phyloP scores from a whole-genome alignment of 2,113 vertebrate species.

The Eleginops maclovinus region DNA sequence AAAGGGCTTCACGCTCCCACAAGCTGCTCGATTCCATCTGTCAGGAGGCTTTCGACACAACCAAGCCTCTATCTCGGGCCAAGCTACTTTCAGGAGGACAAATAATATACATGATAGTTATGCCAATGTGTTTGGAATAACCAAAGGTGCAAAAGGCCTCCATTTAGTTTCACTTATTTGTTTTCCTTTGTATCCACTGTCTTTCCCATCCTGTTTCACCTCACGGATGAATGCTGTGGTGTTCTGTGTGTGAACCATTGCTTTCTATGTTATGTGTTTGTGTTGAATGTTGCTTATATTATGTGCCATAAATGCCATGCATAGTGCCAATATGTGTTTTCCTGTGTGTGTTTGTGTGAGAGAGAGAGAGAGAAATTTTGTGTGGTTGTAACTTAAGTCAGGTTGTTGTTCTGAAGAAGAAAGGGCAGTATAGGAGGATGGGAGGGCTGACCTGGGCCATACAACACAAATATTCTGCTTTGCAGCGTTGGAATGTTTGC shows the following conservation, averaged over 20 bases:
- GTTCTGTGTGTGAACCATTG: slow-evolving; percentile 40
- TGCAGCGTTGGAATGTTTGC: slow-evolving; percentile 48
- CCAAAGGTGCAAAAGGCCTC: slow-evolving; percentile 35
- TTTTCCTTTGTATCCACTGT: slow-evolving; percentile 12
- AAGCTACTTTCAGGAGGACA: slow-evolving; percentile 49
- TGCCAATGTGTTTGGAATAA: slow-evolving; percentile 36
- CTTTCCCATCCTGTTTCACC: slow-evolving; percentile 28
- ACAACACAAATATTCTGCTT: slow-evolving; percentile 45
- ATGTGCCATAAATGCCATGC: slow-evolving; percentile 23
- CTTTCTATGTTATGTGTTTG: slow-evolving; percentile 39
- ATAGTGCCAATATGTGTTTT: slow-evolving; percentile 28
- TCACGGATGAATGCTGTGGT: slow-evolving; percentile 41
- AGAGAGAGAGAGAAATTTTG: slow-evolving; percentile 11
- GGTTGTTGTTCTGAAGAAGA: slow-evolving; percentile 23
- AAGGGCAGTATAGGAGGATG: slow-evolving; percentile 7
- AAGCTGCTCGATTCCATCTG: slow-evolving; percentile 83
- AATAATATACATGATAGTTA: slow-evolving; percentile 37
- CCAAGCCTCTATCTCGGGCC: slow-evolving; percentile 55
- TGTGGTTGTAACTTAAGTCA: slow-evolving; percentile 21
- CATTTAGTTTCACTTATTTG: slow-evolving; percentile 19
- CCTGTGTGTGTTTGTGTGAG: slow-evolving; percentile 2
- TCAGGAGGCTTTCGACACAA: slow-evolving; percentile 69
- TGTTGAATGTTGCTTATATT: slow-evolving; percentile 33
- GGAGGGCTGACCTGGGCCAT: slow-evolving; percentile 2
- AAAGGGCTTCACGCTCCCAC: slow-evolving; percentile 74